phyloP scores from a whole-genome alignment of 2,888 invertebrate species.

The Drosophila koepferae region DNA sequence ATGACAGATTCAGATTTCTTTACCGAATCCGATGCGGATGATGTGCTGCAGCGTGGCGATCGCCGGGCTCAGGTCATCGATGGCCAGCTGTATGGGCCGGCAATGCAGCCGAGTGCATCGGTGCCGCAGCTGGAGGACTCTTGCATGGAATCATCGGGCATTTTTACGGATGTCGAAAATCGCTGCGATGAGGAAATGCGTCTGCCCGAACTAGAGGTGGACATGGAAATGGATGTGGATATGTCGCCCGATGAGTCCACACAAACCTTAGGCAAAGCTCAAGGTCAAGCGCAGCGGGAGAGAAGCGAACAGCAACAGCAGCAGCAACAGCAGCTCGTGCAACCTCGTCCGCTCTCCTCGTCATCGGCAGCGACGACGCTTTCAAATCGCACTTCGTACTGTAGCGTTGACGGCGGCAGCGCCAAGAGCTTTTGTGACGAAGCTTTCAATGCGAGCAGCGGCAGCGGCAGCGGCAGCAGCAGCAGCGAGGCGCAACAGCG shows the following conservation, averaged over 20 bases:
- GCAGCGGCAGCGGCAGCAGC: constrained; percentile 13
- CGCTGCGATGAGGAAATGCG: constrained; percentile 88
- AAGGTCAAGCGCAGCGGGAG: constrained; percentile 52
- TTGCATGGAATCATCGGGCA: constrained; percentile 95
- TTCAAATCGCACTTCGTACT: constrained; percentile 83
- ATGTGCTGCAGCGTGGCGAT: constrained; percentile 89
- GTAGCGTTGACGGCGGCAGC: constrained; percentile 80
- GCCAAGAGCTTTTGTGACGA: constrained; percentile 57
- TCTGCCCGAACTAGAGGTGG: constrained; percentile 55
- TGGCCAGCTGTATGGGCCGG: constrained; percentile 92
- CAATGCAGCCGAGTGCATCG: constrained; percentile 85
- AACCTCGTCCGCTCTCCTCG: constrained; percentile 81
- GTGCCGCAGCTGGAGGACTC: constrained; percentile 90
- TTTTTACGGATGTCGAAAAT: constrained; percentile 94
- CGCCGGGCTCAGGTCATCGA: constrained; percentile 94
- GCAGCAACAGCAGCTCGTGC: constrained; percentile 60
- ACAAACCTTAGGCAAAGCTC: constrained; percentile 84
- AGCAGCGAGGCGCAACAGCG: constrained; percentile 41
- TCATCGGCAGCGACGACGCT: constrained; percentile 81
- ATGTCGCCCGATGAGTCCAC: constrained; percentile 85
- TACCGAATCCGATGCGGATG: constrained; percentile 95
- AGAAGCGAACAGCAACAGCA: constrained; percentile 30
- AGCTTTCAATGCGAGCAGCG: constrained; percentile 68
- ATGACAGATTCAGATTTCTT: constrained; percentile 97
- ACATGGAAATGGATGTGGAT: constrained; percentile 55